These are phyloP conservation scores for Stenodema calcarata DNA, from an alignment of 2,888 invertebrate genomes.

Conservation along the genomic window DNA sequence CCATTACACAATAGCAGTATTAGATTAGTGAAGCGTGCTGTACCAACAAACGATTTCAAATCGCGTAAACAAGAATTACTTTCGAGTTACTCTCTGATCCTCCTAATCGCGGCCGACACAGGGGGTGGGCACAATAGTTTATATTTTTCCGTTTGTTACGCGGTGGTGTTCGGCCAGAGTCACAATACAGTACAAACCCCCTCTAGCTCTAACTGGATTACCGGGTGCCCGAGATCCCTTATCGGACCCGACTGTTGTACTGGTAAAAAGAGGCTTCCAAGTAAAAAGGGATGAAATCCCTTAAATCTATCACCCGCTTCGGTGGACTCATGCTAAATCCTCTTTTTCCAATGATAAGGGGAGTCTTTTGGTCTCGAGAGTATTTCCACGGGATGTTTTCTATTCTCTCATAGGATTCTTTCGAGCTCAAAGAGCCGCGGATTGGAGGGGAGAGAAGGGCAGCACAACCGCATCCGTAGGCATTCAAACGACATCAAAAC, in stretches of 20 bases:
- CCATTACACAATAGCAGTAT: conserved; percentile 21
- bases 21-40: conserved; percentile 39
- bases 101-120: conserved; percentile 34
- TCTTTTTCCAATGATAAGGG: neutral
- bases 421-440: neutral
- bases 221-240: conserved; percentile 40
- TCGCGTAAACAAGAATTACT: conserved; percentile 46
- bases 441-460: neutral
- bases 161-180: conserved; percentile 18
- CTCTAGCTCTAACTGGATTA: conserved; percentile 40
- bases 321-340: conserved; percentile 46
- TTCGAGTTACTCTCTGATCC: conserved; percentile 37
- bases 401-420: conserved; percentile 6
- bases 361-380: neutral
- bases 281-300: conserved; percentile 37
- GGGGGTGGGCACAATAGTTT: conserved; percentile 40
- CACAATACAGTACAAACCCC: conserved; percentile 30
- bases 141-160: conserved; percentile 45
- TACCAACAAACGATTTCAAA: conserved; percentile 42
- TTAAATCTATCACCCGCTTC: conserved; percentile 48
- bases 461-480: neutral
- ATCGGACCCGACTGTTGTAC: conserved; percentile 25
- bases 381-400: neutral
- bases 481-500: neutral
- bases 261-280: conserved; percentile 16